Conservation (phyloP, 2,113 vertebrate genomes). For the Psilopsiagon aurifrons region DNA sequence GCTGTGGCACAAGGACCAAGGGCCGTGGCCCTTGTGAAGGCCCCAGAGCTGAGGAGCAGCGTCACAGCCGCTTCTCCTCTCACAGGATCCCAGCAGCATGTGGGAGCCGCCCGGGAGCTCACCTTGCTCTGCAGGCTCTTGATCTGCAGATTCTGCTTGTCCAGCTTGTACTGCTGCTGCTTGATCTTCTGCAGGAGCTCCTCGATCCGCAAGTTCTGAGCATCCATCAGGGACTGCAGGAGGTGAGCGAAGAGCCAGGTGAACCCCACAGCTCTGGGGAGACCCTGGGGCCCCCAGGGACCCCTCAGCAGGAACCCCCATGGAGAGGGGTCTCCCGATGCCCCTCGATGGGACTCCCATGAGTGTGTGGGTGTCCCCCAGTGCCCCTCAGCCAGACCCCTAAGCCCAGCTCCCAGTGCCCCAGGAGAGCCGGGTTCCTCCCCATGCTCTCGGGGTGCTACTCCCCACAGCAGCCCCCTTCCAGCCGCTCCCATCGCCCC, state of each 20-base stretch:
- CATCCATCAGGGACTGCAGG: slow-evolving; percentile 82
- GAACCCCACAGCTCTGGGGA: not conserved
- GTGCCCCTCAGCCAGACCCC: not conserved
- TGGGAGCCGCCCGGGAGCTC: not conserved
- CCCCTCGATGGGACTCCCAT: not conserved
- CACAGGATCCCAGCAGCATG: fast-evolving
- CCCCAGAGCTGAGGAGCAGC: not conserved
- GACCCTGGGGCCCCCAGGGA: not conserved
- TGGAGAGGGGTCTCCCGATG: not conserved
- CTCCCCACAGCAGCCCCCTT: not conserved
- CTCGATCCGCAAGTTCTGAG: slow-evolving; percentile 85
- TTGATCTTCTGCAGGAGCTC: slow-evolving; percentile 87
- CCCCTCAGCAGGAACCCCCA: not conserved
- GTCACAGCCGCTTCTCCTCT: not conserved
- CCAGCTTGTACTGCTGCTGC: slow-evolving; percentile 90
- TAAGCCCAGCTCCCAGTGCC: not conserved
- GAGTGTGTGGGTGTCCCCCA: not conserved
- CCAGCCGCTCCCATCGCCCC: not conserved
- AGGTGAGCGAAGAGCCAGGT: not conserved
- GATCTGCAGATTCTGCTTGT: slow-evolving; percentile 91
- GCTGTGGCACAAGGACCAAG: fast-evolving
- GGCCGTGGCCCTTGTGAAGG: fast-evolving
- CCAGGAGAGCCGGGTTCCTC: no score
- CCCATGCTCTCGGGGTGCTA: not conserved
- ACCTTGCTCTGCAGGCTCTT: slow-evolving; percentile 84